Evolutionary conservation across 1,140 invertebrate species (phyloP), one percentile per base, ranked within the genome.

Genomic region (Camponotus floridanus): DNA sequence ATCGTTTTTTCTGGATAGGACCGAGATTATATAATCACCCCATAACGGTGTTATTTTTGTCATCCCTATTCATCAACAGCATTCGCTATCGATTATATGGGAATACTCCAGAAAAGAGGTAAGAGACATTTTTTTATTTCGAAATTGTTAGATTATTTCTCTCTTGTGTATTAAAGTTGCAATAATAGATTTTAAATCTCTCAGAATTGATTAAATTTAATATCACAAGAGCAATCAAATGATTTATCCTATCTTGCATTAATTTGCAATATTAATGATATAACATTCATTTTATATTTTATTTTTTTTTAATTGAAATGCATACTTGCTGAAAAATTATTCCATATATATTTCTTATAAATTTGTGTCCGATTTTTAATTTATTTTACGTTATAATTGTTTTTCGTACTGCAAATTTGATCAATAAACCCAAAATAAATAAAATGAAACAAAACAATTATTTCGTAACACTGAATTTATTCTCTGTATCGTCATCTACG

Each of bases 381-480:
- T 11, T n/a, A 13, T 33, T 64, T 33, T 64, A 1, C 2, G 6
- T 64, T 62, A 42, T 31, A 8, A 31, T 11, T 11, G 15, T 68
- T 55, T 21, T 68, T 68, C 18, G 4, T 26, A 36, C 9, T 31
- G 57, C 15, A 21, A 51, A 3, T 51, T 51, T 18, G 15, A 61
- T 31, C 18, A 9, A 76, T 42, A 31, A 76, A 55, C 18, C 31
- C 26, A 21, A 3, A 80, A 18, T 39, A 13, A n/a, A 68, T 42
- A 26, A 68, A 68, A 18, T 33, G 13, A 21, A 80, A 39, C 4
- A 33, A 55, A 68, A 55, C 64, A 61, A 83, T 83, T 81, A 73
- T 45, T 31, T 59, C 4, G 26, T 45, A 26, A 39, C 13, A 33
- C 36, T 26, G 18, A 4, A 62, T 83, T 62, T 73, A 61, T 45